These are phyloP conservation scores for Rhinolophus sinicus DNA, from an alignment of 2,113 vertebrate species.

Conservation along the genomic window DNA sequence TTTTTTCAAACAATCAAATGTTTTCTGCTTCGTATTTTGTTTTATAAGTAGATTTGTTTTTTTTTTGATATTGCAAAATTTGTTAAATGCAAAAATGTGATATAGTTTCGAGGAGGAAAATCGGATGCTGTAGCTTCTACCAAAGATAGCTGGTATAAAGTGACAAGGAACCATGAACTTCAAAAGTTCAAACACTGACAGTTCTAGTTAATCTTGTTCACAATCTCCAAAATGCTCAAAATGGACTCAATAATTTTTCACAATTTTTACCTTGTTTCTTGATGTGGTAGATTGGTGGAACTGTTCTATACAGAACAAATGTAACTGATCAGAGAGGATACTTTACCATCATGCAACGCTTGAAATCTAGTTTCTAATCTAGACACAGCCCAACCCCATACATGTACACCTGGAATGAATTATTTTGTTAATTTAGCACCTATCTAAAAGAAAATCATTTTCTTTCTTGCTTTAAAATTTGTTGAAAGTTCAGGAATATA, in stretches of 20 bases:
- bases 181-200: conserved; percentile 39
- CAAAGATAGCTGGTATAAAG: conserved; percentile 70
- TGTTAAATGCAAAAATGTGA: conserved; percentile 2
- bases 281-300: neutral
- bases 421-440: neutral
- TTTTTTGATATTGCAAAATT: conserved; percentile 57
- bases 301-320: neutral
- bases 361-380: conserved; percentile 27
- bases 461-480: neutral
- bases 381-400: conserved; percentile 10
- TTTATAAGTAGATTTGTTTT: conserved; percentile 64
- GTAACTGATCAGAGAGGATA: neutral
- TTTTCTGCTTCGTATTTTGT: conserved; percentile 49
- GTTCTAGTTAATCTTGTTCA: conserved; percentile 46
- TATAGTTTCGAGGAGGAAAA: neutral
- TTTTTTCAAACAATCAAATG: conserved; percentile 36
- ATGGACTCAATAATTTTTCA: conserved; percentile 17
- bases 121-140: conserved; percentile 67
- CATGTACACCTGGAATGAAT: neutral
- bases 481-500: neutral
- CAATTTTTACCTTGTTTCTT: neutral
- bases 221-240: neutral
- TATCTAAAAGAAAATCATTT: neutral
- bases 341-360: conserved; percentile 12
- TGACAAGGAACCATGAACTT: conserved; percentile 72